Percentiles rank a stretch among this genome's conserved stretches.
These are phyloP conservation scores for Rhopalosiphum maidis DNA, from an alignment of 1,140 invertebrate genomes.

Conservation along the genomic window DNA sequence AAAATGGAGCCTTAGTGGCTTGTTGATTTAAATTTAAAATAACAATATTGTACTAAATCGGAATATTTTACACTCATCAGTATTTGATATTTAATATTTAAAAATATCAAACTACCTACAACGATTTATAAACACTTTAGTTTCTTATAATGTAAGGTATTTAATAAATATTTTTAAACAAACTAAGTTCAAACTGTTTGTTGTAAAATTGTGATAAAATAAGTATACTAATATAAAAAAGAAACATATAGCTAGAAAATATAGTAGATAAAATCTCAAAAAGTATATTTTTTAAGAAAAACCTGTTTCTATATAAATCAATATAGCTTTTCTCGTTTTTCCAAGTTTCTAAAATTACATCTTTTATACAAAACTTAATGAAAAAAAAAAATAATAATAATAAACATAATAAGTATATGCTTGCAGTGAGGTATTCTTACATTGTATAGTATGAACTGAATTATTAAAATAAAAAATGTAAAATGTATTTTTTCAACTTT, in stretches of 20 bases:
- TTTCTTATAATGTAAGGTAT: no score
- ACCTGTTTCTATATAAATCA: neutral
- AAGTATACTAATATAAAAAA: neutral
- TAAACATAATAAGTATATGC: neutral
- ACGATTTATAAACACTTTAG: neutral
- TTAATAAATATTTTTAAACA: no score
- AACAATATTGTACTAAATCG: neutral
- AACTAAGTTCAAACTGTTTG: neutral
- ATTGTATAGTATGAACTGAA: neutral
- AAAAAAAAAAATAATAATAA: neutral
- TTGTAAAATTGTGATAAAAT: neutral
- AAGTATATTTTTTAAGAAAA: neutral
- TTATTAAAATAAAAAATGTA: slow-evolving; percentile 11
- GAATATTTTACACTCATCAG: neutral
- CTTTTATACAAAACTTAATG: neutral
- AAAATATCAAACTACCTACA: neutral
- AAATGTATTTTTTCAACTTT: neutral
- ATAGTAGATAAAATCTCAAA: neutral
- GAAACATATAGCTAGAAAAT: neutral
- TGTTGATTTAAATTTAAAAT: no score
- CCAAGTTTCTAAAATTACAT: neutral
- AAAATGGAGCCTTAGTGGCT: no score
- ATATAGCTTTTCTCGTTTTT: neutral
- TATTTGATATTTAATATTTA: neutral
- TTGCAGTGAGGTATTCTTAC: neutral